Evolutionary conservation across 2,113 vertebrate genomes (phyloP).

Genomic region (Coturnix japonica): DNA sequence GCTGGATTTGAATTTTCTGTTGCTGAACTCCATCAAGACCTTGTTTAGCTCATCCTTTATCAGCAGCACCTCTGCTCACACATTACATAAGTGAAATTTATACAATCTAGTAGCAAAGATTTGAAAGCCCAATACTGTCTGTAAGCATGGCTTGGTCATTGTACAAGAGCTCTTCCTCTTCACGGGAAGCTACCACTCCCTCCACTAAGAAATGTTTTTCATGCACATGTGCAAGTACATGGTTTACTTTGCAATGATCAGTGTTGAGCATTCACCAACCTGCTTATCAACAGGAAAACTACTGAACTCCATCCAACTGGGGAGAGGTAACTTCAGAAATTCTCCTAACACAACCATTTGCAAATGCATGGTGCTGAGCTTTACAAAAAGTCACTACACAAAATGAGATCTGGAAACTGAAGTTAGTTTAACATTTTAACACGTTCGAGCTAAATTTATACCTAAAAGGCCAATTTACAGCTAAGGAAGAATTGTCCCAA

Average conservation of each 20-base stretch:
- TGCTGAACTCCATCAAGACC: background rate
- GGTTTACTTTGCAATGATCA: background rate
- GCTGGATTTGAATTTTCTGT: background rate
- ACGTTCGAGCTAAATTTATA: background rate
- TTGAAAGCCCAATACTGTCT: background rate
- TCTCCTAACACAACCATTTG: background rate
- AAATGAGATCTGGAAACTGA: background rate
- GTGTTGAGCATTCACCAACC: accelerated
- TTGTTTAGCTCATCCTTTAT: background rate
- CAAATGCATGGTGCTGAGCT: background rate
- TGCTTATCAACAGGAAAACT: background rate
- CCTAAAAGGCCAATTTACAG: background rate
- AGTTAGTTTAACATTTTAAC: background rate
- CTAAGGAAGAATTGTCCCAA: background rate
- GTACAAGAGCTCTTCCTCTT: background rate
- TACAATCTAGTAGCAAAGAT: background rate
- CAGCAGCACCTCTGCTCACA: background rate
- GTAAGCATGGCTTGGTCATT: background rate
- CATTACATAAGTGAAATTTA: background rate
- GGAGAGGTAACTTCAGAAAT: background rate
- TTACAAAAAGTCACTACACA: background rate
- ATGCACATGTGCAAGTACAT: accelerated
- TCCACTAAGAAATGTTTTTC: background rate
- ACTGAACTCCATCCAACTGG: background rate
- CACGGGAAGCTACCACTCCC: background rate